phyloP scores from a whole-genome alignment of 2,113 vertebrate species.

The Asarcornis scutulata region DNA sequence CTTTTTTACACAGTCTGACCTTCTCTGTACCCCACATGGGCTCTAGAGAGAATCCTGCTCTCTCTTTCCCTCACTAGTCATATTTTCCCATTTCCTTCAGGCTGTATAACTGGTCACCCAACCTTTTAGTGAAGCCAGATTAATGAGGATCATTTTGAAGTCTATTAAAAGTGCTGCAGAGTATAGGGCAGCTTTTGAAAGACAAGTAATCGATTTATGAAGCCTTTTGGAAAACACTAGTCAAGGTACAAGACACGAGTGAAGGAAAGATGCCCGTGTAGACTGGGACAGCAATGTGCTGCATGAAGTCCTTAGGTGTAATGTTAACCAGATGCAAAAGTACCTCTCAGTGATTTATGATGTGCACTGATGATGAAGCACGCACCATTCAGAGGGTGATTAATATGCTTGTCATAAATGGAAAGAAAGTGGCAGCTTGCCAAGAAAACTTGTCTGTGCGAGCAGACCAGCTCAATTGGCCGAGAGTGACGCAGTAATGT shows the following conservation, averaged over 20 bases:
- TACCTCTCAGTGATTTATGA: neutral
- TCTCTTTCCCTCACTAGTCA: neutral
- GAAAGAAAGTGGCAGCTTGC: neutral
- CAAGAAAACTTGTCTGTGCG: neutral
- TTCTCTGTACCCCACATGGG: neutral
- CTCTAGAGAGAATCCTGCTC: neutral
- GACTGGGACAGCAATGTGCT: neutral
- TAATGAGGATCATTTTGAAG: neutral
- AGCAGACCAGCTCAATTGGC: neutral
- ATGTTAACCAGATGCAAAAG: neutral
- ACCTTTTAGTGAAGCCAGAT: neutral
- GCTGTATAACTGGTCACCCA: neutral
- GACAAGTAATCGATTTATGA: neutral
- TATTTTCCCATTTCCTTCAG: neutral
- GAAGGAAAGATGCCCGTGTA: neutral
- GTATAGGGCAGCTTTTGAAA: neutral
- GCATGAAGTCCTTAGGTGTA: neutral
- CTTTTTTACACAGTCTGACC: neutral
- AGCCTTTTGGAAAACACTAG: neutral
- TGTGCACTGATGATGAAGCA: neutral
- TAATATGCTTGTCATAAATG: constrained; percentile 27
- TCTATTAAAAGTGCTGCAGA: neutral
- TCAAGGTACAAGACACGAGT: neutral
- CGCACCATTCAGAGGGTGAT: neutral
- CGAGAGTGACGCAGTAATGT: neutral